phyloP scores from a whole-genome alignment of 2,888 invertebrate genomes.

The Sarcophaga rosellei region DNA sequence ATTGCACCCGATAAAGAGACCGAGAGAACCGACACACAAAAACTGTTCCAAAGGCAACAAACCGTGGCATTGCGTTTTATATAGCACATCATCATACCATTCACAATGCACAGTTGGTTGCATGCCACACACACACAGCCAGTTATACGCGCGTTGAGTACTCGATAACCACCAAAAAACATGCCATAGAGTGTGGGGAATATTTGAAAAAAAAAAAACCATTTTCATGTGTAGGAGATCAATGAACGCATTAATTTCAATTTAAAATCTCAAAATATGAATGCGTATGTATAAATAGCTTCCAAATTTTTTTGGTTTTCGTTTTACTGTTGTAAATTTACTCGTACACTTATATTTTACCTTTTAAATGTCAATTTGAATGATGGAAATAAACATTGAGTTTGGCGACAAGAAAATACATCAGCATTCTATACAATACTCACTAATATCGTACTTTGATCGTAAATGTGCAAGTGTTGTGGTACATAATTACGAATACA shows the following conservation, averaged over 20 bases:
- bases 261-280: constrained; percentile 67
- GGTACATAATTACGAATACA: no score
- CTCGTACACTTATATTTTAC: no score
- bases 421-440: no score
- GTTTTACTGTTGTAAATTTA: no score
- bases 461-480: no score
- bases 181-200: not conserved
- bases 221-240: constrained; percentile 60
- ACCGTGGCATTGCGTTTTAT: constrained; percentile 62
- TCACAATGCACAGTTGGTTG: not conserved
- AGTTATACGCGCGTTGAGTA: not conserved
- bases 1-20: constrained; percentile 73
- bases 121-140: constrained; percentile 30
- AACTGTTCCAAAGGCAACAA: constrained; percentile 59
- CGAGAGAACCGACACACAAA: constrained; percentile 22
- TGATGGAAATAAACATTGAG: no score
- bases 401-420: no score
- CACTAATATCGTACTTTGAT: no score
- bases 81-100: constrained; percentile 32
- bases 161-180: constrained; percentile 6
- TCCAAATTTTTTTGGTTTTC: no score
- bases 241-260: constrained; percentile 74
- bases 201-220: constrained; percentile 26
- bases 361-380: no score
- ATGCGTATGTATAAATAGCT: no score